A percentile compares a stretch with the other conserved stretches of the same genome.
Evolutionary conservation across 2,113 vertebrate species (phyloP).

Genomic region (Corythaixoides concolor): DNA sequence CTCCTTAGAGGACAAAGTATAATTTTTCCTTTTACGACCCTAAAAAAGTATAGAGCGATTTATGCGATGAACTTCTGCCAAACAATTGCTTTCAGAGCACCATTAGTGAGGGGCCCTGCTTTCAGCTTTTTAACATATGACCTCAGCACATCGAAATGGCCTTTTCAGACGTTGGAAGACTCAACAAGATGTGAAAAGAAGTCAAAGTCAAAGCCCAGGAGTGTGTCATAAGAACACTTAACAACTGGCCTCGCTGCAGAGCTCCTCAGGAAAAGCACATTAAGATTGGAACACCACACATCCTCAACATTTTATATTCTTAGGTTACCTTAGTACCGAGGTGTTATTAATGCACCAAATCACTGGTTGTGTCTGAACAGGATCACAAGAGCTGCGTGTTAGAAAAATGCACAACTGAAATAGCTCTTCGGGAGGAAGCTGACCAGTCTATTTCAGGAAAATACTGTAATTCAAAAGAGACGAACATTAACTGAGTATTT

Average conservation of each 20-base stretch:
- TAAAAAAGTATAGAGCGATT: not conserved
- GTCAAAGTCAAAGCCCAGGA: slow-evolving; percentile 31
- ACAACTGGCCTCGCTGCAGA: not conserved
- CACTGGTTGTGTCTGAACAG: not conserved
- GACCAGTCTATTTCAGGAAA: slow-evolving; percentile 5
- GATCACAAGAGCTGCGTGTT: not conserved
- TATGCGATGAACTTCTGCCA: not conserved
- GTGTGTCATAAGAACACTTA: slow-evolving; percentile 9
- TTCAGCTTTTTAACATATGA: slow-evolving; percentile 26
- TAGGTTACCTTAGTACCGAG: not conserved
- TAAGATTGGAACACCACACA: not conserved
- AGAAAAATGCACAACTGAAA: not conserved
- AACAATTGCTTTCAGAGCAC: slow-evolving; percentile 20
- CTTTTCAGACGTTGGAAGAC: not conserved
- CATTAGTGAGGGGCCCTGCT: not conserved
- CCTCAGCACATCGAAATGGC: slow-evolving; percentile 28
- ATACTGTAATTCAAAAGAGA: not conserved
- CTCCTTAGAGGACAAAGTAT: not conserved
- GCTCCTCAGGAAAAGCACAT: not conserved
- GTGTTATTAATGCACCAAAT: not conserved
- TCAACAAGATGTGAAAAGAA: slow-evolving; percentile 26
- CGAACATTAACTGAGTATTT: not conserved
- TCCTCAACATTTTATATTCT: slow-evolving; percentile 5
- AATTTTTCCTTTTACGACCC: not conserved
- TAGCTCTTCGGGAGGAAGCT: not conserved